Base-by-base conservation (phyloP, 1,140 invertebrate genomes). In the Proctacanthus coquilletti region DNA sequence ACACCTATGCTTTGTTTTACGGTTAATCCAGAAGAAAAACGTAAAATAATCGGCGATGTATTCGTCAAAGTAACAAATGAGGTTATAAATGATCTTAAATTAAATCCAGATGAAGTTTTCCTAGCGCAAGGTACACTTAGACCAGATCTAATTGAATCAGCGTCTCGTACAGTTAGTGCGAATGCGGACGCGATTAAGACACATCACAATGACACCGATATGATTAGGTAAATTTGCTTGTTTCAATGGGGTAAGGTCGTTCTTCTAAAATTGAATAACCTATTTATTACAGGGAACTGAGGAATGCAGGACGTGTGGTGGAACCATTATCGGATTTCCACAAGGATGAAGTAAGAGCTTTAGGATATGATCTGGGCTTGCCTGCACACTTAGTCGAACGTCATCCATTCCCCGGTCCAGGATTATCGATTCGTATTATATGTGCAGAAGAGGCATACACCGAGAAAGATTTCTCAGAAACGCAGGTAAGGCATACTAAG, bases 261-360 rank as follows among this genome's bases (percentile, higher is more conserved):
- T 25, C n/a, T 25, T 25, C 23, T 41, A 36, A 44, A 44, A 41
- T 44, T 23, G 19, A 15, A 21, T 37, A 34, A 21, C 21, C 40
- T 18, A 27, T 29, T 35, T 17, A 37, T 31, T 39, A 11, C 21
- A 59, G 56, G 45, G 71, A 82, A 53, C 66, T 98, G 34, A 68
- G 95, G 41, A 71, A 74, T 44, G 64, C 84, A 49, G 92, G 86
- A 10, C 69, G 85, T 40, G 91, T 99, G 11, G 80, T 98, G 15
- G 95, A 98, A 65, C 95, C 95, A n/a, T 68, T 98, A 10, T 86
- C 83, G 65, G 95, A 98, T 66, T 98, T 99, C 59, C 95, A 98
- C 57, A 99, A 98, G 68, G 95, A 98, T 62, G 96, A 98, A 71
- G 95, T 98, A 35, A 67, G 84, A 39, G 66, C 69, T 20, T 58